Evolutionary conservation across 2,888 invertebrate genomes (phyloP).

Genomic region (Gryllus longicercus): DNA sequence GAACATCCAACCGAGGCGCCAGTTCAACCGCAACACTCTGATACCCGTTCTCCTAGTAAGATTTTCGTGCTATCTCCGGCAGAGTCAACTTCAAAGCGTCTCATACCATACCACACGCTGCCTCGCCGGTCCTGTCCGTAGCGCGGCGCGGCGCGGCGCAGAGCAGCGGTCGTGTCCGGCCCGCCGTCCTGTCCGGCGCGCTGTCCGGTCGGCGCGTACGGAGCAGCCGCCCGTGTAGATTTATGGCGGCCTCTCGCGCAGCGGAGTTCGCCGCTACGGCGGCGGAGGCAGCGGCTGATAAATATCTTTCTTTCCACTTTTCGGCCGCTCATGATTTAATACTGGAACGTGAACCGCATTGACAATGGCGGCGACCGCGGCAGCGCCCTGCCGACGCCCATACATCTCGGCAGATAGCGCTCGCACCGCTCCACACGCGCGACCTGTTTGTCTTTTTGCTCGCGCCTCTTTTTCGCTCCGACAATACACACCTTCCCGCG

Average conservation of each 20-base stretch:
- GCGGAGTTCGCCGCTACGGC: neutral
- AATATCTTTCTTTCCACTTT: slow-evolving; percentile 17
- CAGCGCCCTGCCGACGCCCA: neutral
- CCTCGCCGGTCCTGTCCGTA: too few species aligned
- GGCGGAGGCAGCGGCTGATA: neutral
- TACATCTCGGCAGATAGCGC: slow-evolving; percentile 5
- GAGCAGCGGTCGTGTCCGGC: neutral
- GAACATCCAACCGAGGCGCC: too few species aligned
- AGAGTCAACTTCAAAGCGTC: neutral
- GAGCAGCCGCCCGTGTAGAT: slow-evolving; percentile 4
- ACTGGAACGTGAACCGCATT: slow-evolving; percentile 11
- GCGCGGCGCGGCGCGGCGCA: too few species aligned
- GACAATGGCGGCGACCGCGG: slow-evolving; percentile 1
- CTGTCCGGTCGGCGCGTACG: slow-evolving; percentile 17
- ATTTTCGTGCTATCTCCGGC: too few species aligned
- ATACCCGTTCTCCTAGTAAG: too few species aligned
- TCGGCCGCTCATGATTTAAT: slow-evolving; percentile 10
- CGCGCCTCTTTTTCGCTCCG: neutral
- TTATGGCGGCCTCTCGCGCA: neutral
- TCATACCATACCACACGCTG: neutral
- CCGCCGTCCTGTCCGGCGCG: slow-evolving; percentile 5
- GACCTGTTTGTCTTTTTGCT: neutral
- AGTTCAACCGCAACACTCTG: too few species aligned
- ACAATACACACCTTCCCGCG: neutral
- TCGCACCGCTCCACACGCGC: neutral